These are phyloP conservation scores for Aegithalos caudatus DNA, from an alignment of 2,113 vertebrate genomes.

Conservation along the genomic window DNA sequence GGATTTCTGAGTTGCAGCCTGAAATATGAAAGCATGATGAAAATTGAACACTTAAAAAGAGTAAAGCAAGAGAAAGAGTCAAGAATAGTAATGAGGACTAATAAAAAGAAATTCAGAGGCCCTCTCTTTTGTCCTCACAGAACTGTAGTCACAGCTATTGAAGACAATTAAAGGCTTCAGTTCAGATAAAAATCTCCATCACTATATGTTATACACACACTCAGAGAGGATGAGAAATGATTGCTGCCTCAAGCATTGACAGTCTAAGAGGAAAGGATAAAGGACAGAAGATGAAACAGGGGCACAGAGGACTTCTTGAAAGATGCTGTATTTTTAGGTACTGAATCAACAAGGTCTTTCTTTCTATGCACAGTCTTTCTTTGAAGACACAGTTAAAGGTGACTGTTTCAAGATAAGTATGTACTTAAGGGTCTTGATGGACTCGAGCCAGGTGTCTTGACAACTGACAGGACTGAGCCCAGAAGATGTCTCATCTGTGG, in stretches of 20 bases:
- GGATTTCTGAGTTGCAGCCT: not conserved
- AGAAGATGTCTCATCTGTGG: not conserved
- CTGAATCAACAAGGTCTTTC: slow-evolving; percentile 12
- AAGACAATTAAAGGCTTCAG: slow-evolving; percentile 9
- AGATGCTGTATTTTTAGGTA: not conserved
- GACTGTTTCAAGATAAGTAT: not conserved
- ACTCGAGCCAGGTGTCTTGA: not conserved
- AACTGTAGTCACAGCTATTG: not conserved
- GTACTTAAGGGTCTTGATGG: not conserved
- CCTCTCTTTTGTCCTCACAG: not conserved
- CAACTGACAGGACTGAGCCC: not conserved
- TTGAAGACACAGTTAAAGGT: not conserved
- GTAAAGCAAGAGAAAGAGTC: not conserved
- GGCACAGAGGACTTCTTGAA: not conserved
- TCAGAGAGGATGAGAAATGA: not conserved
- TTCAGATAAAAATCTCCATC: slow-evolving; percentile 19
- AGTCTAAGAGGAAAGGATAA: not conserved
- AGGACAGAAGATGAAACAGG: slow-evolving; percentile 20
- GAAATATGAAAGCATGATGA: slow-evolving; percentile 1
- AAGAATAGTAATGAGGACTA: slow-evolving; percentile 28
- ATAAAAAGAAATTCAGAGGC: not conserved
- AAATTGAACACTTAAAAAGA: not conserved
- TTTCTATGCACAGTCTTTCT: not conserved
- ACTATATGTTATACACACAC: not conserved
- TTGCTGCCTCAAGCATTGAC: not conserved